phyloP scores from a whole-genome alignment of 2,113 vertebrate species.

The Phaethon lepturus region DNA sequence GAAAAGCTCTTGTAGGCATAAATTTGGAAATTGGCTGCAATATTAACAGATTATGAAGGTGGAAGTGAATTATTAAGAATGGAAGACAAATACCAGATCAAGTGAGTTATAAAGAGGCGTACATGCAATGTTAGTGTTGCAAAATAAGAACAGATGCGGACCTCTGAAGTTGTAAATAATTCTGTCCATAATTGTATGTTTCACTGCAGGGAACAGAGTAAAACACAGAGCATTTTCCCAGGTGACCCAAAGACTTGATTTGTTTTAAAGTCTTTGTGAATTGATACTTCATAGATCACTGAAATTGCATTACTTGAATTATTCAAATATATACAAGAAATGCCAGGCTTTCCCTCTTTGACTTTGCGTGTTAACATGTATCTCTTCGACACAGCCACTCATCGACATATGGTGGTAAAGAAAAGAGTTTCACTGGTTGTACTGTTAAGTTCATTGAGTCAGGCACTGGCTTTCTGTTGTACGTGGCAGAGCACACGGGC shows the following conservation, averaged over 20 bases:
- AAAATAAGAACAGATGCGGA: constrained; percentile 1
- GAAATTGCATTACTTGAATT: not conserved
- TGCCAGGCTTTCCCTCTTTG: not conserved
- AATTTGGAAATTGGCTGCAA: not conserved
- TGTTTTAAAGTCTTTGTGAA: not conserved
- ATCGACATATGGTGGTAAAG: not conserved
- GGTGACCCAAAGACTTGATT: not conserved
- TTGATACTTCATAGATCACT: not conserved
- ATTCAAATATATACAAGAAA: not conserved
- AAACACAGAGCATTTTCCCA: not conserved
- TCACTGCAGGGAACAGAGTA: not conserved
- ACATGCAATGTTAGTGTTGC: not conserved
- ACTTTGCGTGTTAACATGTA: not conserved
- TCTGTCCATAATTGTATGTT: not conserved
- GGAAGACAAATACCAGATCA: not conserved
- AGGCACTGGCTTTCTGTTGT: not conserved
- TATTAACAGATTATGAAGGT: not conserved
- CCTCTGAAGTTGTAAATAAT: not conserved
- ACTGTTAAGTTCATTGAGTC: not conserved
- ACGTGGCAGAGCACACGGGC: rapidly evolving
- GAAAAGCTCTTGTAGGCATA: not conserved
- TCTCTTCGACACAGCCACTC: not conserved
- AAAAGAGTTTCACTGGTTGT: not conserved
- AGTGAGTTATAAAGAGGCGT: not conserved
- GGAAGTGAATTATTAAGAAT: not conserved